phyloP scores from a whole-genome alignment of 2,888 invertebrate genomes.

The Plebejus anna region DNA sequence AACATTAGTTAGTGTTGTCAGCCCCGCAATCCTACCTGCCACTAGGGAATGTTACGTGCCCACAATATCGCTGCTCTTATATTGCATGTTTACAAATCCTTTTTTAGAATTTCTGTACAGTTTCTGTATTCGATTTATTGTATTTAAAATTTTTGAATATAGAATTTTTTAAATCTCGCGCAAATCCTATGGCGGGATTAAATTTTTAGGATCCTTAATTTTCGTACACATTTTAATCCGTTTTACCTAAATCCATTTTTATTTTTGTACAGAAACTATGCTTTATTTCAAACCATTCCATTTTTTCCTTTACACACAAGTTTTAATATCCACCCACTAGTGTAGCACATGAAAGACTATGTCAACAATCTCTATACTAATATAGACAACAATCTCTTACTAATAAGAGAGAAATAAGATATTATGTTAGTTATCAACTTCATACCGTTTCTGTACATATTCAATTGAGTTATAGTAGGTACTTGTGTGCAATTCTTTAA shows the following conservation, averaged over 20 bases:
- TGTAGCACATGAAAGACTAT: not conserved
- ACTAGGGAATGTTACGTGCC: constrained; percentile 17
- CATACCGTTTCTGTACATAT: no score
- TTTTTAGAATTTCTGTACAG: constrained; percentile 6
- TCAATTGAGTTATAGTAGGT: no score
- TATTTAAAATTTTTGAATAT: not conserved
- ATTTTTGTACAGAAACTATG: not conserved
- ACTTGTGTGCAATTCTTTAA: not conserved
- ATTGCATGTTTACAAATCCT: constrained; percentile 15
- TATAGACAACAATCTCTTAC: no score
- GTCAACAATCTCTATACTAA: no score
- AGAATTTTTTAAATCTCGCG: not conserved
- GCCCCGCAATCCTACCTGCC: constrained; percentile 14
- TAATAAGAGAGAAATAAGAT: no score
- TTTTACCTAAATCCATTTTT: not conserved
- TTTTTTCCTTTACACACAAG: not conserved
- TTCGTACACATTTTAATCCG: not conserved
- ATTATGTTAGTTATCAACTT: no score
- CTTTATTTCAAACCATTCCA: no score
- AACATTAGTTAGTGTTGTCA: not conserved
- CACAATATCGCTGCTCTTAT: not conserved
- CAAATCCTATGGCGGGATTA: not conserved
- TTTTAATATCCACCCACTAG: not conserved
- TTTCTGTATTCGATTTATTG: constrained; percentile 12
- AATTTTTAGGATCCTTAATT: not conserved